Conservation (phyloP, 2,113 vertebrate genomes). For the Aix galericulata region DNA sequence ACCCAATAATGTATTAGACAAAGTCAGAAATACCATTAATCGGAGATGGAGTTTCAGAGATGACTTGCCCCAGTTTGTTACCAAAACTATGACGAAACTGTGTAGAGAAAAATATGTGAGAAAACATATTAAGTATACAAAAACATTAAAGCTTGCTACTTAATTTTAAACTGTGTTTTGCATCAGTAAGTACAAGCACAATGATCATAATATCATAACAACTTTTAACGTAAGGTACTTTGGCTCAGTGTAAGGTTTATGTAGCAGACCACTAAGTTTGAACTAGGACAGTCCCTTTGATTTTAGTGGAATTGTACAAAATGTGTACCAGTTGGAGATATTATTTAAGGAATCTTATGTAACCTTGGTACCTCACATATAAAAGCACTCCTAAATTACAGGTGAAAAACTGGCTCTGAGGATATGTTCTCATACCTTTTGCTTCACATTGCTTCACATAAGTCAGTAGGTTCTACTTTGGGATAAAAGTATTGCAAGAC, state of each 20-base stretch:
- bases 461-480: background rate
- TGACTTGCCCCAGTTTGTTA: background rate
- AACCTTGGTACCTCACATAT: background rate
- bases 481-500: background rate
- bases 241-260: background rate
- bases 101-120: background rate
- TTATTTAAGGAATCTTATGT: background rate
- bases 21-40: background rate
- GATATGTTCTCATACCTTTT: background rate
- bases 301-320: background rate
- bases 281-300: background rate
- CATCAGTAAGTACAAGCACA: background rate
- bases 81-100: background rate
- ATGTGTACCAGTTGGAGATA: background rate
- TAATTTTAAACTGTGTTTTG: background rate
- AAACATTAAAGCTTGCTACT: background rate
- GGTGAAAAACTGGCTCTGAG: background rate
- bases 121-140: background rate
- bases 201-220: background rate
- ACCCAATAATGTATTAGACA: background rate
- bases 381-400: background rate
- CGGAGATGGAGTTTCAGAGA: constrained; percentile 6
- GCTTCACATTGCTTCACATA: background rate
- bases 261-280: background rate
- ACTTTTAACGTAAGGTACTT: background rate